Evolutionary conservation across 2,888 invertebrate genomes (phyloP), one percentile per base, ranked within the genome.

Genomic region (Clivina fossor): DNA sequence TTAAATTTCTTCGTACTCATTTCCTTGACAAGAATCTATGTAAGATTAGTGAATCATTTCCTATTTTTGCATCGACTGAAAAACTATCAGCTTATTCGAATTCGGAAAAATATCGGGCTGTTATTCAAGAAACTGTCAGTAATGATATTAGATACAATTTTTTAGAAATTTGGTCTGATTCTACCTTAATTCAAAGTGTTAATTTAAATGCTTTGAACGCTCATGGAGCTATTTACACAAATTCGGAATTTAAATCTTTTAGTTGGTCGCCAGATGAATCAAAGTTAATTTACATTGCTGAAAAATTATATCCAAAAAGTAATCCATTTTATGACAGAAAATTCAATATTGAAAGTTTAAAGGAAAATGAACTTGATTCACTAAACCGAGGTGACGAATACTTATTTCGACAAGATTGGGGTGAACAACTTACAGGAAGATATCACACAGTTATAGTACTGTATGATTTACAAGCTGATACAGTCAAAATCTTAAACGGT

Each of bases 151-250:
- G 76, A 68, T 86, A 85, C 65, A 86, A 88, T 64, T 87, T 79
- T 67, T 72, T 92, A 22, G 91, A 91, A 76, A 82, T 91, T 26
- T 89, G 88, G 88, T 75, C 77, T 54, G 74, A 76, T 43, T 74
- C 76, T 9, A 77, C 74, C 58, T 68, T 85, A n/a, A 71, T 78
- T 1, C 81, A 83, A 64, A 79, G 80, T 63, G 80, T 86, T 38
- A 88, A 92, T 69, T 75, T 92, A 16, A 76, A 79, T 4, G 80
- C 83, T 1, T 68, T 86, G 35, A 88, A 92, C 64, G 74, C 86
- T 4, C 93, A 93, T 72, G 91, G 90, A 40, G 85, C 86, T 67
- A 84, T 93, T 7, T 90, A 91, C 71, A 78, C 83, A 57, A 88
- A 90, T 71, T 78, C 74, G 38, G 85, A 85, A 67, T 86, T 88